Evolutionary conservation across 2,113 vertebrate species (phyloP).

Genomic region (Myiagra hebetior): DNA sequence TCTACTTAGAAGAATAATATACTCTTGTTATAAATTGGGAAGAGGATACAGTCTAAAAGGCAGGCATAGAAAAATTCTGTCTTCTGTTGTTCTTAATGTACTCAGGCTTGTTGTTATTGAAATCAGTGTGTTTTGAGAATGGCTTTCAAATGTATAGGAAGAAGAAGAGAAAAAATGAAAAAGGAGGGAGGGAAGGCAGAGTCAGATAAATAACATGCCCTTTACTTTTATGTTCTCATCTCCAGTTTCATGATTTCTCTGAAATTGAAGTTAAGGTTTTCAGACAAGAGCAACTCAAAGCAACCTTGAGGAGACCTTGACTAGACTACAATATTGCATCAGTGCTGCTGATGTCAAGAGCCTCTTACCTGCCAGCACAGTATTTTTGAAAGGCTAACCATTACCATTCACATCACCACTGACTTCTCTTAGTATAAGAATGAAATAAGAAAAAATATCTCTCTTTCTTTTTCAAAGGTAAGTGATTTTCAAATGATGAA

Average conservation of each 20-base stretch:
- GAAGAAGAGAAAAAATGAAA: background rate
- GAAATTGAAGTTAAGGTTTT: background rate
- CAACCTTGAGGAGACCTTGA: background rate
- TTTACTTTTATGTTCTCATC: background rate
- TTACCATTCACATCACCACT: background rate
- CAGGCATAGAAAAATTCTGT: background rate
- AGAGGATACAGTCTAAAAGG: background rate
- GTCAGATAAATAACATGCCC: background rate
- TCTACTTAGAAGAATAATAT: background rate
- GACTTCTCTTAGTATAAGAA: background rate
- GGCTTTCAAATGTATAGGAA: background rate
- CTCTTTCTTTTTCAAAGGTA: background rate
- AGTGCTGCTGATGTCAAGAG: background rate
- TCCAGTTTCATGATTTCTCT: background rate
- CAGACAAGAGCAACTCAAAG: background rate
- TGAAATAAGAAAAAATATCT: background rate
- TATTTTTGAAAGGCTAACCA: background rate
- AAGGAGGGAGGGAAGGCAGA: background rate
- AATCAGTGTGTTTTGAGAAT: background rate
- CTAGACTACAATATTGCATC: background rate
- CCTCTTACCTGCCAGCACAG: background rate
- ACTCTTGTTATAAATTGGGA: background rate
- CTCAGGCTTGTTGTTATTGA: background rate
- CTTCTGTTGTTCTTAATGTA: background rate
- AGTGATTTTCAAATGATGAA: background rate